Conservation (phyloP, 2,888 invertebrate species). For the Tenthredo mesomela region DNA sequence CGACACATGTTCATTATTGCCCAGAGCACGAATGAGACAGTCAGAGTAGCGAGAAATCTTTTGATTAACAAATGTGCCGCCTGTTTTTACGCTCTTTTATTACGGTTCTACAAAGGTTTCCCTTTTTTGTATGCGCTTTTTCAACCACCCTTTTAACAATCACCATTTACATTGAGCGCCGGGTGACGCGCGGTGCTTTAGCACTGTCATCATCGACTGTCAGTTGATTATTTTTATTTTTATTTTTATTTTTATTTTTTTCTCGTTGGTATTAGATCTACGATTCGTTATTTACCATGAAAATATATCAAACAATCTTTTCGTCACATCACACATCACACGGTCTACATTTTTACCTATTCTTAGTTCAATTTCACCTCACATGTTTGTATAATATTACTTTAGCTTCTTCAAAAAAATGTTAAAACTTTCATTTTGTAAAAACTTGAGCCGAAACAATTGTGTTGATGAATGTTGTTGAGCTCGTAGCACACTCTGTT, state of each 20-base stretch:
- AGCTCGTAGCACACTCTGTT: too few relatives aligned
- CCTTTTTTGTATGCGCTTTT: neutral
- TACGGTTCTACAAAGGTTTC: conserved; percentile 17
- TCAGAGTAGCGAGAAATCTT: conserved; percentile 57
- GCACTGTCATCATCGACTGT: neutral
- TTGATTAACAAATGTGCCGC: conserved; percentile 64
- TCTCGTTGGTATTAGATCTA: neutral
- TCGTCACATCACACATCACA: neutral
- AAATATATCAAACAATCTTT: too few relatives aligned
- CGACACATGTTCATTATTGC: conserved; percentile 64
- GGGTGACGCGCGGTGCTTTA: neutral
- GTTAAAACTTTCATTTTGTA: neutral
- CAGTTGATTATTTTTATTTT: neutral
- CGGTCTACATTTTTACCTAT: neutral
- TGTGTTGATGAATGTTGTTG: neutral
- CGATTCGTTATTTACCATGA: neutral
- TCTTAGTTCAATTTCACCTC: neutral
- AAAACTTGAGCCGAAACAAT: neutral
- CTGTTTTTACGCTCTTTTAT: conserved; percentile 54
- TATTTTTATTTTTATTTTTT: neutral
- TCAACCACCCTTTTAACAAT: neutral
- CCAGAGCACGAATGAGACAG: conserved; percentile 57
- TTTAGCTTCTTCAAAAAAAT: neutral
- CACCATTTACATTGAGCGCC: neutral
- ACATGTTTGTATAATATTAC: neutral